Evolutionary conservation across 2,888 invertebrate genomes (phyloP), one percentile per base, ranked within the genome.

Genomic region (Pilophorus perplexus): DNA sequence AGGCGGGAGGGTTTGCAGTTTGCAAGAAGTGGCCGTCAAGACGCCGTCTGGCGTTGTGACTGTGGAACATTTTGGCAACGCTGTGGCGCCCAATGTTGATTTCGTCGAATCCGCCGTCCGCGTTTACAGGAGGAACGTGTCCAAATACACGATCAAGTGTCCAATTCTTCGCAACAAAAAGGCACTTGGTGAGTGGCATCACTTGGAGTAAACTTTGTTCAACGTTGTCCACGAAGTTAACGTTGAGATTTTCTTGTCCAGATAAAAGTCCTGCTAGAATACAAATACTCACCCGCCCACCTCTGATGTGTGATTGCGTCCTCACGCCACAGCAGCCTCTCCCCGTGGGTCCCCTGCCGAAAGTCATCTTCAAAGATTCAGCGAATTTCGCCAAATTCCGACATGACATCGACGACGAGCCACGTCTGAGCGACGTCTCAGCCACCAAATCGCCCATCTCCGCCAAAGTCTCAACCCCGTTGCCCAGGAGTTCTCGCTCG

Each of bases 21-120:
- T 52, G n/a, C 27, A 52, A 52, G 52, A 52, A n/a, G 52, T 52
- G 16, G 52, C 5, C 2, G 52, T 55, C 22, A 55, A 5, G 6
- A 33, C 37, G 1, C 20, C 33, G 6, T 28, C 55, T 10, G 37
- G n/a, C 10, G 14, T 20, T 1, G 37, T 33, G 6, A 33, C 20
- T 6, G 20, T 1, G 8, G 33, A 18, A n/a, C n/a, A n/a, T n/a
- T n/a, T n/a, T n/a, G n/a, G n/a, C n/a, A n/a, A n/a, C n/a, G n/a
- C n/a, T n/a, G n/a, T n/a, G n/a, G n/a, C n/a, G n/a, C n/a, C n/a
- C n/a, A n/a, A n/a, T n/a, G n/a, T n/a, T n/a, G n/a, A n/a, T n/a
- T n/a, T n/a, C n/a, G n/a, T n/a, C n/a, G n/a, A n/a, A n/a, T n/a
- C n/a, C n/a, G n/a, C n/a, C n/a, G n/a, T n/a, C n/a, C n/a, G n/a